Evolutionary conservation across 2,797 vertebrate species (phyloP).

Genomic region (Serranus cabrilla): DNA sequence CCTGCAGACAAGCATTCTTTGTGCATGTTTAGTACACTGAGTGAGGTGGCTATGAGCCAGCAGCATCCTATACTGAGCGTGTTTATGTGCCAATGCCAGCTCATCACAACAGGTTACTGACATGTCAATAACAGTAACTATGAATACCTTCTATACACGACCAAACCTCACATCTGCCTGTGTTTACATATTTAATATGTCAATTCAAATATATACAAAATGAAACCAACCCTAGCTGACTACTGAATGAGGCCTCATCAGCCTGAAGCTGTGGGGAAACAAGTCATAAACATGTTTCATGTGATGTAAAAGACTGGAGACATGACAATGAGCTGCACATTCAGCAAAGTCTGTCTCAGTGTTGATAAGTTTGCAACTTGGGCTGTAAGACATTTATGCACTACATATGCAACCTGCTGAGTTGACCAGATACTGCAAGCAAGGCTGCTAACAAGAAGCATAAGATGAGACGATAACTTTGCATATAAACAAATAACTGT

Average conservation of each 20-base stretch:
- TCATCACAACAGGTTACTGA: not conserved
- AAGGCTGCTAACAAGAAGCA: not conserved
- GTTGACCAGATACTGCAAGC: not conserved
- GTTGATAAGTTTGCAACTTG: not conserved
- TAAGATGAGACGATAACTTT: slow-evolving; percentile 6
- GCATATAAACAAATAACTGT: slow-evolving; percentile 8
- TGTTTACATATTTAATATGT: slow-evolving; percentile 18
- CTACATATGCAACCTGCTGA: slow-evolving; percentile 9
- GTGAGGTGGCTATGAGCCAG: not conserved
- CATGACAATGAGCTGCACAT: not conserved
- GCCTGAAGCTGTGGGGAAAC: not conserved
- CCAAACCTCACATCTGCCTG: not conserved
- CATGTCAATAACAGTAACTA: not conserved
- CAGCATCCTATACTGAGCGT: not conserved
- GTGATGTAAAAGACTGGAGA: not conserved
- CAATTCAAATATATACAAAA: slow-evolving; percentile 23
- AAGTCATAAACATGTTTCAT: not conserved
- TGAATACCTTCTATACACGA: not conserved
- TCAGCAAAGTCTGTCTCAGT: slow-evolving; percentile 5
- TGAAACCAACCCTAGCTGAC: slow-evolving; percentile 2
- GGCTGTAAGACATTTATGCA: not conserved
- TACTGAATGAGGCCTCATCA: not conserved
- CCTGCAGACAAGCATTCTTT: not conserved
- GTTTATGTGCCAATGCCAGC: not conserved
- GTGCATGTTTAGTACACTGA: slow-evolving; percentile 4